A percentile compares a stretch with the other conserved stretches of the same genome.
These are phyloP conservation scores for Anagrus nilaparvatae DNA, from an alignment of 1,140 invertebrate species.

Conservation along the genomic window DNA sequence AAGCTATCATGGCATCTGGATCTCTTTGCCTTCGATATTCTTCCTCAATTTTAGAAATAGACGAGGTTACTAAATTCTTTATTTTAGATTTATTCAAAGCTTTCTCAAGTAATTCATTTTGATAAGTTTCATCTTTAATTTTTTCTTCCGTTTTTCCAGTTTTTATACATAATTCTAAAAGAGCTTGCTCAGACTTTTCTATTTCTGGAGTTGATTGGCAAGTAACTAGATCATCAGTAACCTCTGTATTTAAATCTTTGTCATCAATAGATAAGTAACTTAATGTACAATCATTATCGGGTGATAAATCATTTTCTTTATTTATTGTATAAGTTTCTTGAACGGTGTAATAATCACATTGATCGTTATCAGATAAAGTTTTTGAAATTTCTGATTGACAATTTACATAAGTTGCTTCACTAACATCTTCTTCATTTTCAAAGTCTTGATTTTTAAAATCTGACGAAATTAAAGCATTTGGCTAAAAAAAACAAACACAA, in stretches of 20 bases:
- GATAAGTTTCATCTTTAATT: conserved; percentile 46
- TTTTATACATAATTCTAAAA: conserved; percentile 72
- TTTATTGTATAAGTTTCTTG: conserved; percentile 13
- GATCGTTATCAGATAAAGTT: too few relatives aligned
- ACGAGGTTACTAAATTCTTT: too few relatives aligned
- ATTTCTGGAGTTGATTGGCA: conserved; percentile 52
- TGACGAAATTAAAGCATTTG: conserved; percentile 6
- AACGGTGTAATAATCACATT: conserved; percentile 14
- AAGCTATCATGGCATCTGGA: conserved; percentile 57
- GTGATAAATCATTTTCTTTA: neutral
- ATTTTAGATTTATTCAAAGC: neutral
- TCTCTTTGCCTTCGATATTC: conserved; percentile 45
- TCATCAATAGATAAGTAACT: conserved; percentile 11
- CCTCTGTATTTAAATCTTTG: conserved; percentile 36
- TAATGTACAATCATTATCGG: conserved; percentile 5
- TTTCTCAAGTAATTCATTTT: neutral
- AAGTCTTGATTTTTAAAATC: neutral
- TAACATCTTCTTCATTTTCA: conserved; percentile 10
- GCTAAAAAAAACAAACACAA: conserved; percentile 4
- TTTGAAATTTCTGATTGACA: too few relatives aligned
- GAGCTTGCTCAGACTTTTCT: conserved; percentile 56
- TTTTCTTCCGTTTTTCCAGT: conserved; percentile 30
- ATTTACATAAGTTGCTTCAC: conserved; percentile 13
- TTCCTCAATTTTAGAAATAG: conserved; percentile 27
- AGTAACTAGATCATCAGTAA: conserved; percentile 47